Base-by-base conservation (phyloP, 2,888 invertebrate species). In the Platycheirus rosarum region DNA sequence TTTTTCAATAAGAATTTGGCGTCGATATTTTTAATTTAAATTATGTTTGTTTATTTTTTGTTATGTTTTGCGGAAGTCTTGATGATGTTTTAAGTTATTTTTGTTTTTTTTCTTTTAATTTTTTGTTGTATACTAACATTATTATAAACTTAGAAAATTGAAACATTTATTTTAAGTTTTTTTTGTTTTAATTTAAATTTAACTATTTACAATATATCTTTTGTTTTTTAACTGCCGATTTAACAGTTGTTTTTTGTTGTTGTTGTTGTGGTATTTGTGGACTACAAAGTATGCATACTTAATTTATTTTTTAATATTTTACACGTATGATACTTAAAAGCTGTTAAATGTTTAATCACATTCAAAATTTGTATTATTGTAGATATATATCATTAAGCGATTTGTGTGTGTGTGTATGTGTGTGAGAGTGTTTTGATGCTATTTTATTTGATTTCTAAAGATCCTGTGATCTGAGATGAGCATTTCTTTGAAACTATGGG, bases 341-440 rank as follows among this genome's bases (percentile, higher is more conserved):
- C 70, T 65, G 70, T 73, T 82, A 60, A 76, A 71, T 71, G 76
- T 76, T 65, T 66, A 29, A 82, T 82, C 82, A 82, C 76, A 82
- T 76, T 77, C 40, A 77, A 71, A 73, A 82, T 77, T 82, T 77
- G 71, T 77, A 77, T 73, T 82, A 82, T 82, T 82, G 70, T 82
- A 60, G 60, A 60, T 60, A 76, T 60, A 80, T 76, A 32, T 32
- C 70, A 80, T 75, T 60, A 80, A 80, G 74, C 75, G 57, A 70
- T 69, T 62, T 71, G 26, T 60, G 26, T 60, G 57, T 57, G 40
- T 42, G 46, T 68, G 53, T 68, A 14, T 66, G 14, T 73, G 60
- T 66, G 29, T 26, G 26, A 26, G 26, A 26, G 5, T 32, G 5
- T 71, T 78, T 26, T 57, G 8, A 40, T 40, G 57, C n/a, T 66